These are phyloP conservation scores for Acromyrmex echinatior DNA, from an alignment of 1,140 invertebrate genomes.

Conservation along the genomic window DNA sequence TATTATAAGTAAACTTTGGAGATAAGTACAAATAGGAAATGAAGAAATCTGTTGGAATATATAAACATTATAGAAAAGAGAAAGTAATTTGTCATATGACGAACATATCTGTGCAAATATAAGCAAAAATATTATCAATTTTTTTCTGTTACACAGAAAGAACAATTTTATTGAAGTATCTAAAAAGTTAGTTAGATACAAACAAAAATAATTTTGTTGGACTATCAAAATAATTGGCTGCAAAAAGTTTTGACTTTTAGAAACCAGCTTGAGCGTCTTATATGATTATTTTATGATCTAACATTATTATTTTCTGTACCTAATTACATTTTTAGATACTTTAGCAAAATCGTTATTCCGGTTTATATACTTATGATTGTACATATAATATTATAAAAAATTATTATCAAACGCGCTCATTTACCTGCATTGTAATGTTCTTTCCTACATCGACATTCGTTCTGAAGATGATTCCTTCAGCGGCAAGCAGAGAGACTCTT, in stretches of 20 bases:
- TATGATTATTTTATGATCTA: no score
- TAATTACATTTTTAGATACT: no score
- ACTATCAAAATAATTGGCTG: no score
- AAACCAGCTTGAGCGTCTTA: no score
- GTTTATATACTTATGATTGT: not conserved
- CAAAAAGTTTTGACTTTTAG: no score
- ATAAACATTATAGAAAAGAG: not conserved
- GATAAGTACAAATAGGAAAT: not conserved
- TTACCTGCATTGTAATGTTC: constrained; percentile 93
- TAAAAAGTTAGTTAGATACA: no score
- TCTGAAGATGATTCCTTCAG: constrained; percentile 97
- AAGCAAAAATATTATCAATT: not conserved
- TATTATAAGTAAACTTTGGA: not conserved
- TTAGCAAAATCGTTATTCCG: no score
- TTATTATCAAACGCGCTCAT: constrained; percentile 24
- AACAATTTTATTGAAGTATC: no score
- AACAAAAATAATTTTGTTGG: no score
- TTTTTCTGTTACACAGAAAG: not conserved
- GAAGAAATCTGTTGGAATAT: not conserved
- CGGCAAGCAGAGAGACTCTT: constrained; percentile 94
- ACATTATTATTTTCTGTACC: no score
- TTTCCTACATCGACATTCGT: constrained; percentile 97
- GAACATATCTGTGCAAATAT: not conserved
- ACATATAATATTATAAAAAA: not conserved
- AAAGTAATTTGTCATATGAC: not conserved